Evolutionary conservation across 2,797 vertebrate species (phyloP), one percentile per base, ranked within the genome.

Genomic region (Echiichthys vipera): DNA sequence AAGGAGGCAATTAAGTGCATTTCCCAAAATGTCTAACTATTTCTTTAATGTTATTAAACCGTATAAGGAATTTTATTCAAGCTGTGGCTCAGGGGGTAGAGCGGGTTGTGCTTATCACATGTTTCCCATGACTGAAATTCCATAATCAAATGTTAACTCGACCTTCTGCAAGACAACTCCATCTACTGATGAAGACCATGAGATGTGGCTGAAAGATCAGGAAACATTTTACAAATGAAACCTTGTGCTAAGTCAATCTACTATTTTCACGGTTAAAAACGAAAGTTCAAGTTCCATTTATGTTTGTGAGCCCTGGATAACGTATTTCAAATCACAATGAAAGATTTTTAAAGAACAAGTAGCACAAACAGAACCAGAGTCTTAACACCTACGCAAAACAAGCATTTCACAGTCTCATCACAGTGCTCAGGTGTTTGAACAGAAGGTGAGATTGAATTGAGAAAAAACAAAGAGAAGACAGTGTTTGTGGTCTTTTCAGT

Each of bases 381-480:
- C 24, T 50, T 7, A 36, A 55, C 30, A 36, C 43, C 24, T 18
- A 17, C 42, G 62, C 50, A 71, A n/a, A 58, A 50, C 43, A 42
- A 55, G 6, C 34, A 18, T 30, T 14, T 50, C 30, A 47, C 40
- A 65, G 61, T 62, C 24, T 30, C 30, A 27, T 37, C 30, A 27
- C n/a, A 29, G 22, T 2, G 3, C 18, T 50, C 8, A 40, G 29
- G 9, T 10, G 27, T 46, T 40, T 29, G 32, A 63, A 54, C 18
- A 46, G n/a, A 62, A 54, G 22, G 24, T 32, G 56, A 58, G 57
- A 69, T 13, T 43, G 18, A 3, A 67, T 45, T 51, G 9, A 42
- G 57, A 62, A 24, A 45, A 24, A n/a, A n/a, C n/a, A n/a, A 47
- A 5, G n/a, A 24, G 29, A 20, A 25, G 5, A 40, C 56, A 12